phyloP scores from a whole-genome alignment of 2,113 vertebrate species.

The Oenanthe oenanthe region DNA sequence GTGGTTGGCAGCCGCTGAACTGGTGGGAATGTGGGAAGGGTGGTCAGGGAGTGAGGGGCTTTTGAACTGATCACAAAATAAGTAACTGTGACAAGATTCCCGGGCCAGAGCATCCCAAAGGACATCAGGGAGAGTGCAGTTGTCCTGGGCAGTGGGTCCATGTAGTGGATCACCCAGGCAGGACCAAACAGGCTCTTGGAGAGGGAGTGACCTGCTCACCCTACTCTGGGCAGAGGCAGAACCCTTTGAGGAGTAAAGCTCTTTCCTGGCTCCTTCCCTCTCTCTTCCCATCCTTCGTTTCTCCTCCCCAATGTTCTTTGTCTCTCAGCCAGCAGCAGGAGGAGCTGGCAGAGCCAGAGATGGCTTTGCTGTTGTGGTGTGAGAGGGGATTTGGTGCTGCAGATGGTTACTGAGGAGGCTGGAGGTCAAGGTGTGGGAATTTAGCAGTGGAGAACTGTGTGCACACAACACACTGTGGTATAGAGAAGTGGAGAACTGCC shows the following conservation, averaged over 20 bases:
- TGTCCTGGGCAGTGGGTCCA: not conserved
- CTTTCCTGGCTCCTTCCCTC: not conserved
- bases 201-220: not conserved
- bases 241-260: not conserved
- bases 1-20: not conserved
- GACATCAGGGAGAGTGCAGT: not conserved
- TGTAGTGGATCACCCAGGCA: rapidly evolving
- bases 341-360: not conserved
- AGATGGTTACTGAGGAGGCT: not conserved
- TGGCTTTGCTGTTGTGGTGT: not conserved
- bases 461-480: rapidly evolving
- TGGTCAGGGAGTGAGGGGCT: not conserved
- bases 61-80: not conserved
- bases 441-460: not conserved
- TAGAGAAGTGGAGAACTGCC: not conserved
- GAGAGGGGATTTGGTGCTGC: not conserved
- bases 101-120: not conserved
- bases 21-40: not conserved
- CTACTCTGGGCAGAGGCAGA: not conserved
- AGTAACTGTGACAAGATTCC: not conserved
- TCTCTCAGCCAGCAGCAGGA: not conserved
- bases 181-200: not conserved
- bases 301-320: not conserved
- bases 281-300: not conserved
- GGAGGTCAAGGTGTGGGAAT: not conserved